These are phyloP conservation scores for Apostichopus leukothele DNA, from an alignment of 53 echinoderm and acorn worm species.

Conservation along the genomic window DNA sequence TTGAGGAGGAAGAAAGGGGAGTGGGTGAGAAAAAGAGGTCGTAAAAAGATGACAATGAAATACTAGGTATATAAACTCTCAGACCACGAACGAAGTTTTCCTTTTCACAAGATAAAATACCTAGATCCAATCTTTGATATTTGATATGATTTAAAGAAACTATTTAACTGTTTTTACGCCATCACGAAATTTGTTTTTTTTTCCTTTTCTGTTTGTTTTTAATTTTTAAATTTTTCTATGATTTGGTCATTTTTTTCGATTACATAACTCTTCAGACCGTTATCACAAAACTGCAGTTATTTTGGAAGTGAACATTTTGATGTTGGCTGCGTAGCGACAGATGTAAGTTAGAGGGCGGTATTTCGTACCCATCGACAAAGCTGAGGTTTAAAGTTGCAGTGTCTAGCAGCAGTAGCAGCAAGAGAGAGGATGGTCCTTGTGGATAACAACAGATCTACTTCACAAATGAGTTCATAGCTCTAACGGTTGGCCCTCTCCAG, in stretches of 20 bases:
- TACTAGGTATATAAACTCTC: no score
- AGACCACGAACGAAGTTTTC: no score
- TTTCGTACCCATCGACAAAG: not conserved
- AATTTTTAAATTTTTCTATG: no score
- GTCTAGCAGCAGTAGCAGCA: not conserved
- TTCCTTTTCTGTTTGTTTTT: not conserved
- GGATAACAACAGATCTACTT: not conserved
- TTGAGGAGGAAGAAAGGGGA: not conserved
- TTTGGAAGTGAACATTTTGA: no score
- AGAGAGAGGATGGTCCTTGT: not conserved
- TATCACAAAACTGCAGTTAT: not conserved
- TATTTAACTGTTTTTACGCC: no score
- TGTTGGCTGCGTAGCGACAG: no score
- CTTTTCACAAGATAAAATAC: no score
- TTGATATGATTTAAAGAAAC: no score
- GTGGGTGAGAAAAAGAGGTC: no score
- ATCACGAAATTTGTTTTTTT: not conserved
- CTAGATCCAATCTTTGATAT: no score
- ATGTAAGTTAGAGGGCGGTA: not conserved
- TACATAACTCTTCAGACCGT: not conserved
- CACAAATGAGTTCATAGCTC: not conserved
- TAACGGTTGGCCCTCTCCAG: not conserved
- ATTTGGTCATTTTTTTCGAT: not conserved
- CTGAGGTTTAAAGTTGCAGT: not conserved
- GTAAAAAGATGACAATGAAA: no score